Evolutionary conservation across 1,140 invertebrate genomes (phyloP).

Genomic region (silkworm (Bombyx mori)): ASM3026992v2 NC_085111.1:8732501-8733000

Average conservation of each 20-base stretch:
- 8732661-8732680: slow-evolving; percentile 6
- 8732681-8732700: slow-evolving; percentile 13
- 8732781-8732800: slow-evolving; percentile 74
- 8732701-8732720: slow-evolving; percentile 40
- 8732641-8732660: slow-evolving; percentile 38
- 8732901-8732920: slow-evolving; percentile 76
- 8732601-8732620: slow-evolving; percentile 19
- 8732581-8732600: slow-evolving; percentile 61
- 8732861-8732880: slow-evolving; percentile 78
- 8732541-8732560: slow-evolving; percentile 60
- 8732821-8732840: slow-evolving; percentile 81
- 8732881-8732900: slow-evolving; percentile 79
- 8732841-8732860: slow-evolving; percentile 82
- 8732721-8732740: slow-evolving; percentile 10
- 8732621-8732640: slow-evolving; percentile 33
- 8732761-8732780: slow-evolving; percentile 55
- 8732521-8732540: slow-evolving; percentile 57
- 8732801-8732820: slow-evolving; percentile 76
- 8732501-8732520: slow-evolving; percentile 49
- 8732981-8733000: slow-evolving; percentile 30
- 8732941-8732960: slow-evolving; percentile 54
- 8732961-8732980: slow-evolving; percentile 42
- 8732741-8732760: slow-evolving; percentile 44
- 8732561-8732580: slow-evolving; percentile 62
- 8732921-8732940: slow-evolving; percentile 74